A percentile compares a stretch with the other conserved stretches of the same genome.
Conservation (phyloP, 2,797 vertebrate genomes). For the Anolis apletophallus region DNA sequence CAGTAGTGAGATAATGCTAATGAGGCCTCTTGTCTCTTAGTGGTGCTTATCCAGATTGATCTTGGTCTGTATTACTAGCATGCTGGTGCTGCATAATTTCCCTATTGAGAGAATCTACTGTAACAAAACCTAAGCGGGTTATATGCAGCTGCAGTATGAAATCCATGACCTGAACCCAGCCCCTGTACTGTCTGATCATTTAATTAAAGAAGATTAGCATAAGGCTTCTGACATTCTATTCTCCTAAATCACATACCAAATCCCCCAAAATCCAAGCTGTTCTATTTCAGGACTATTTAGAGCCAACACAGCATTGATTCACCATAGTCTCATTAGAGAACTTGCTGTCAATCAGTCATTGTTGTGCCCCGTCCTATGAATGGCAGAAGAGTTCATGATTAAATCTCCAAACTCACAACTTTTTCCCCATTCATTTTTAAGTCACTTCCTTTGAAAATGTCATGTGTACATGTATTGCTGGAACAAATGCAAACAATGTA, state of each 20-base stretch:
- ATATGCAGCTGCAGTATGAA: constrained; percentile 34
- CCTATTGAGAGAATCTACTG: constrained; percentile 14
- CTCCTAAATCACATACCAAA: constrained; percentile 30
- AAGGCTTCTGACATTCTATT: constrained; percentile 12
- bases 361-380: constrained; percentile 31
- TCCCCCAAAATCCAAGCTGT: constrained; percentile 45
- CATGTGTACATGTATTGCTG: constrained; percentile 6
- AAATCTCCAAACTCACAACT: constrained; percentile 31
- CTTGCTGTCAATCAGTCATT: constrained; percentile 58
- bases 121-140: constrained; percentile 25
- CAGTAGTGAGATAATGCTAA: background rate
- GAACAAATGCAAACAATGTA: constrained; percentile 52
- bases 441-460: constrained; percentile 41
- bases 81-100: background rate
- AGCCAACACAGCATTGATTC: constrained; percentile 48
- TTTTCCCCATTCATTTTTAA: constrained; percentile 42
- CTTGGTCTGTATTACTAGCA: constrained; percentile 1
- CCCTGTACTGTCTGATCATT: constrained; percentile 27
- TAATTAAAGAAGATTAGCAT: constrained; percentile 43
- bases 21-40: background rate
- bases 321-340: constrained; percentile 50
- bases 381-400: constrained; percentile 33
- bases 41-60: background rate
- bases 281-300: constrained; percentile 49
- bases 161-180: constrained; percentile 35